Evolutionary conservation across 2,797 vertebrate genomes (phyloP).

Genomic region (Microtus agrestis): DNA sequence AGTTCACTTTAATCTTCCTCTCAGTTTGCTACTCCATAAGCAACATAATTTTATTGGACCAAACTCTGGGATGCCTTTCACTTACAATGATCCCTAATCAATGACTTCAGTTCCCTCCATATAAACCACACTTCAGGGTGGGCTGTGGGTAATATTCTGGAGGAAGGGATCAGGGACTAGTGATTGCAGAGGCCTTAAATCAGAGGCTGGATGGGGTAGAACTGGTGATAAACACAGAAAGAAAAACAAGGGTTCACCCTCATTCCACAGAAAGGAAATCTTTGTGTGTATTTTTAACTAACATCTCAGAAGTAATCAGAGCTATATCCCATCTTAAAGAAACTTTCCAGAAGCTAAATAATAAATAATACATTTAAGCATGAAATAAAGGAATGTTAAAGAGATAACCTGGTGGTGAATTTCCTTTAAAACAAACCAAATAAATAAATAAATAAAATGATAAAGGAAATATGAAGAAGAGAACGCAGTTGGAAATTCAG

Average conservation of each 20-base stretch:
- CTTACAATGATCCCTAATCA: neutral
- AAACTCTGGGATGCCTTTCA: neutral
- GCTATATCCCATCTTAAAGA: neutral
- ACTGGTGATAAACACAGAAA: fast-evolving
- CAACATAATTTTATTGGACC: neutral
- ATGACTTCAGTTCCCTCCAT: neutral
- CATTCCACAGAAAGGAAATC: neutral
- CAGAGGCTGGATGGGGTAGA: neutral
- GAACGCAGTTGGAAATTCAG: conserved; percentile 39
- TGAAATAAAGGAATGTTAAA: neutral
- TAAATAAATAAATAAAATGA: conserved; percentile 36
- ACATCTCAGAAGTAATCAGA: neutral
- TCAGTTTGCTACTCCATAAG: neutral
- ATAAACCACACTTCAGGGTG: neutral
- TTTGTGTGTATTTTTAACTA: neutral
- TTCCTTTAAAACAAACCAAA: conserved; percentile 52
- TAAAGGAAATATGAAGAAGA: neutral
- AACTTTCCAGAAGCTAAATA: conserved; percentile 3
- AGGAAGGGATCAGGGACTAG: neutral
- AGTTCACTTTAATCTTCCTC: neutral
- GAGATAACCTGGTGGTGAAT: neutral
- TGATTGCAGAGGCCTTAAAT: neutral
- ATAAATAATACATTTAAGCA: neutral
- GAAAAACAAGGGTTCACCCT: neutral
- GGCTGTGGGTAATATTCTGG: neutral